Base-by-base conservation (phyloP, 2,888 invertebrate genomes). In the Gryllus longicercus region DNA sequence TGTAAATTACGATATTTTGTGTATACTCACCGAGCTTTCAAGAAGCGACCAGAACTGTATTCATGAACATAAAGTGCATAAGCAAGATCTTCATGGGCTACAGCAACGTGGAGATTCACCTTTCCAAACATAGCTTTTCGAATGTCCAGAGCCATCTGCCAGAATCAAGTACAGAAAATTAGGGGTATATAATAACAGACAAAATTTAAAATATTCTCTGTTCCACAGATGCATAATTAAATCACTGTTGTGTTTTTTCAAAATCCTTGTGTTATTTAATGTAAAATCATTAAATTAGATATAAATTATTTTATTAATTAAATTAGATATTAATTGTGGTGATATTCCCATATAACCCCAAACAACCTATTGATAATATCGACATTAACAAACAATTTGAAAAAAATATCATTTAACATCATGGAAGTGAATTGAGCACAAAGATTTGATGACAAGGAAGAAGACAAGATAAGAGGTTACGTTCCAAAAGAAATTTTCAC, bases 21-120 rank as follows among this genome's bases (percentile, higher is more conserved):
- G 38, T 8, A 38, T 38, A 83, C 85, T 87, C 87, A 92, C 92
- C 89, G 90, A 50, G 97, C 96, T 87, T 92, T 91, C 84, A 91
- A 91, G 87, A 97, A 97, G 83, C 93, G 90, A 0, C 97, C 96
- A 0, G 95, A 93, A 85, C 93, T 95, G 87, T 97, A 97, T 87
- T 97, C 97, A 80, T 94, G 92, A 77, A 97, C 96, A 87, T 97
- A 98, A 16, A 95, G 92, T 77, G 96, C 96, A 88, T 97, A 98
- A 0, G 97, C 96, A 76, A 97, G 89, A 88, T 97, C 97, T 88
- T 97, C 97, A 87, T 96, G 94, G 50, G 95, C 95, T 50, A 95
- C 91, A 0, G 97, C 97, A 83, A 97, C 94, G 87, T 94, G 94
- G 82, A 97, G 91, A 88, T 96, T 96, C 86, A 92, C 91, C 85